Base-by-base conservation (phyloP, 2,797 vertebrate genomes). In the Tiaroga cobitis region DNA sequence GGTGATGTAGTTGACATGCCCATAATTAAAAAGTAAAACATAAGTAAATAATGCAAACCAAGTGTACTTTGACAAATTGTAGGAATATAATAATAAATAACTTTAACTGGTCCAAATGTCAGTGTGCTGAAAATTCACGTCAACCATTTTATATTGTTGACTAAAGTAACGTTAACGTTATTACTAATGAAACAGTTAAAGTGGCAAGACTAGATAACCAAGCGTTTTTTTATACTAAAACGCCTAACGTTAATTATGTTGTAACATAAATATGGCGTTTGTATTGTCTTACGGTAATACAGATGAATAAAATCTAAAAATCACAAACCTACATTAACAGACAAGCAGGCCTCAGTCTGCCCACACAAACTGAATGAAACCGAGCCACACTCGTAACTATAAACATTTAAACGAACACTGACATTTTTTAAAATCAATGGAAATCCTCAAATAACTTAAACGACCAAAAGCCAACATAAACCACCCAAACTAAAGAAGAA, bases 161-260 rank as follows among this genome's bases (percentile, higher is more conserved):
- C 8, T 56, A 54, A 19, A 54, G 24, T n/a, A 68, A 8, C 39
- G 37, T 8, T 24, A 67, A 39, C 7, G 10, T 43, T 3, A 4
- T 5, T 68, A 39, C 67, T 24, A 69, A 21, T 7, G 2, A 39
- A 39, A 69, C 5, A 3, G 10, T 39, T 24, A 24, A 10, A 8
- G 4, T 21, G 8, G 4, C 19, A 11, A 13, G 9, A 68, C 18
- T 5, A 21, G 10, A 11, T 6, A 21, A 3, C 2, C 4, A 39
- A 13, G 9, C 2, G 0, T 34, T 67, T 19, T 9, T 34, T 19
- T 2, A 6, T 6, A 34, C 34, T 68, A 39, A 39, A 11, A 68
- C 0, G 2, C 2, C 11, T 0, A 70, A n/a, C n/a, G n/a, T n/a
- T n/a, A n/a, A 3, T 0, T 13, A 1, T 11, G 4, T 9, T 41